These are phyloP conservation scores for Dreissena rostriformis DNA, from an alignment of 1,140 invertebrate genomes.

Conservation along the genomic window DNA sequence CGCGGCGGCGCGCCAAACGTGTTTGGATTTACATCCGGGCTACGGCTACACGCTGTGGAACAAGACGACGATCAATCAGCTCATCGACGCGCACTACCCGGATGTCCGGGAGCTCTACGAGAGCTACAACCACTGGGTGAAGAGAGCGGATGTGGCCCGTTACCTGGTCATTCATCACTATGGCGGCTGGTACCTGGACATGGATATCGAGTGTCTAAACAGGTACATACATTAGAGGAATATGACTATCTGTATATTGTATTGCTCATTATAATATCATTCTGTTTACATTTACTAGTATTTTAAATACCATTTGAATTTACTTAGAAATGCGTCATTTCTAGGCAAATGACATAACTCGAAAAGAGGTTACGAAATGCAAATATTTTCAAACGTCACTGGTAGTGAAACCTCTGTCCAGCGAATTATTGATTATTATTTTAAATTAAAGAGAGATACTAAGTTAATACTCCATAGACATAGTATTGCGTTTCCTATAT, in stretches of 20 bases:
- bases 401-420: no score
- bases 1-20: not conserved
- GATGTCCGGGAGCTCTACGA: constrained; percentile 8
- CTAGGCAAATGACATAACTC: no score
- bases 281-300: not conserved
- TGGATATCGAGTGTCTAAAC: constrained; percentile 25
- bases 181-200: constrained; percentile 34
- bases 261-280: no score
- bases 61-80: constrained; percentile 15
- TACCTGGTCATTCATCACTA: constrained; percentile 36
- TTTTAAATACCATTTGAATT: no score
- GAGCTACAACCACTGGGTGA: constrained; percentile 39
- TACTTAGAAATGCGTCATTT: no score
- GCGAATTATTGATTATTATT: no score
- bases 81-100: constrained; percentile 28
- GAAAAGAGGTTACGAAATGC: no score
- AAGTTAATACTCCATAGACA: no score
- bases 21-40: constrained; percentile 9
- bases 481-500: no score
- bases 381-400: no score
- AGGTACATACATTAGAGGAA: constrained; percentile 35
- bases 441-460: no score
- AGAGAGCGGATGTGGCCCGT: constrained; percentile 42
- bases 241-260: no score
- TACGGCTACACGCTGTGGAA: constrained; percentile 41